Percentiles rank a stretch among this genome's conserved stretches.
These are phyloP conservation scores for Chlorops oryzae DNA, from an alignment of 1,140 invertebrate species.

Conservation along the genomic window DNA sequence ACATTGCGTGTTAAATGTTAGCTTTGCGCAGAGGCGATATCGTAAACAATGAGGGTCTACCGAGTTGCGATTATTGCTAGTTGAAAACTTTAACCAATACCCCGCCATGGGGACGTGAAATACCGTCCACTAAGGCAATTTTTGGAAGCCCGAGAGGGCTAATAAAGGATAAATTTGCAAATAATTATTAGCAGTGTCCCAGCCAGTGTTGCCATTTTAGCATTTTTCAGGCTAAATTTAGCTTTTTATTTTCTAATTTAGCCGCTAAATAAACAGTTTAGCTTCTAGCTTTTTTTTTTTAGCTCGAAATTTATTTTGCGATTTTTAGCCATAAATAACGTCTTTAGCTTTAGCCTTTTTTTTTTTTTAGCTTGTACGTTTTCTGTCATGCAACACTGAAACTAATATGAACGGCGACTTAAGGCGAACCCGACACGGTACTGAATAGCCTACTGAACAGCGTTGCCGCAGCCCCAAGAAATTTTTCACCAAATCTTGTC, in stretches of 20 bases:
- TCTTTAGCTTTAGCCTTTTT: too few species aligned
- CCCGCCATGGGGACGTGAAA: conserved; percentile 84
- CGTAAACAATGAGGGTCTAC: conserved; percentile 72
- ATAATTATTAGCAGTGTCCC: not conserved
- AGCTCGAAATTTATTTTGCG: not conserved
- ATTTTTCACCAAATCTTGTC: too few species aligned
- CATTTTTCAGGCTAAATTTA: too few species aligned
- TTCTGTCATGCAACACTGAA: too few species aligned
- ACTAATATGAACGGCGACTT: too few species aligned
- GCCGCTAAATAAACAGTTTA: not conserved
- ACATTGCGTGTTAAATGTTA: conserved; percentile 23
- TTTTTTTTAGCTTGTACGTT: too few species aligned
- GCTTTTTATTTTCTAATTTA: too few species aligned
- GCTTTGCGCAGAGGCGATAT: conserved; percentile 73
- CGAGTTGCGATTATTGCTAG: conserved; percentile 48
- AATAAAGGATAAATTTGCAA: conserved; percentile 6
- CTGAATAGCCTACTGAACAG: too few species aligned
- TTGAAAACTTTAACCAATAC: conserved; percentile 69
- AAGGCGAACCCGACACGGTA: too few species aligned
- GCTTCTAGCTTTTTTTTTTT: not conserved
- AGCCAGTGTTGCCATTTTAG: not conserved
- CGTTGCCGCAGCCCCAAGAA: too few species aligned
- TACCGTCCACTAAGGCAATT: conserved; percentile 81
- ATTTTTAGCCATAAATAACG: not conserved
- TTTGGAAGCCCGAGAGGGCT: conserved; percentile 57